Conservation (phyloP, 2,113 vertebrate genomes). For the Cariama cristata region DNA sequence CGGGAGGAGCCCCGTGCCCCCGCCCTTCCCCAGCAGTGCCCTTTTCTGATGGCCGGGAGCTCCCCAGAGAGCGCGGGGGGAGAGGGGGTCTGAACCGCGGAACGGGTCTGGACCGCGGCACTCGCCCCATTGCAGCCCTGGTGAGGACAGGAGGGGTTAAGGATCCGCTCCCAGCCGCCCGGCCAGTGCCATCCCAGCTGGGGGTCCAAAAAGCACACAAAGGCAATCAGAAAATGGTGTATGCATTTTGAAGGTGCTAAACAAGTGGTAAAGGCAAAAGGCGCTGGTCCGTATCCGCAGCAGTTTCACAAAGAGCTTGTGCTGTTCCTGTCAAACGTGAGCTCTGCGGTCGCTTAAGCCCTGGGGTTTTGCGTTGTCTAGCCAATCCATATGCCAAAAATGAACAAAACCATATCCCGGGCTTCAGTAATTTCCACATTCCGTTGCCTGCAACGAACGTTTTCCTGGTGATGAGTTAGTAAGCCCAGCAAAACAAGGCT, state of each 20-base stretch:
- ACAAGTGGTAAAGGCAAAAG: neutral
- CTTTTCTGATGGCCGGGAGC: neutral
- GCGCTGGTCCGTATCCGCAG: neutral
- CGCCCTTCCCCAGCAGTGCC: neutral
- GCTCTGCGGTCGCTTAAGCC: slow-evolving; percentile 1
- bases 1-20: neutral
- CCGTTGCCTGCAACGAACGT: neutral
- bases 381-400: neutral
- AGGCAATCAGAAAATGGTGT: neutral
- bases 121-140: neutral
- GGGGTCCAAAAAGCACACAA: neutral
- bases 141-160: rapidly evolving
- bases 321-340: neutral
- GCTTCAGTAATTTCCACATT: slow-evolving; percentile 3
- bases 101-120: neutral
- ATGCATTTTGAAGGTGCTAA: neutral
- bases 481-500: neutral
- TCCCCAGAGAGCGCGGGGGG: neutral
- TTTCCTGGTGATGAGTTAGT: neutral
- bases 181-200: neutral
- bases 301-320: neutral
- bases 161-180: neutral
- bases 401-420: neutral
- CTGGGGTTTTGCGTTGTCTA: slow-evolving; percentile 19
- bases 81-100: neutral